phyloP scores from a whole-genome alignment of 2,113 vertebrate genomes.

The Odontesthes bonariensis region DNA sequence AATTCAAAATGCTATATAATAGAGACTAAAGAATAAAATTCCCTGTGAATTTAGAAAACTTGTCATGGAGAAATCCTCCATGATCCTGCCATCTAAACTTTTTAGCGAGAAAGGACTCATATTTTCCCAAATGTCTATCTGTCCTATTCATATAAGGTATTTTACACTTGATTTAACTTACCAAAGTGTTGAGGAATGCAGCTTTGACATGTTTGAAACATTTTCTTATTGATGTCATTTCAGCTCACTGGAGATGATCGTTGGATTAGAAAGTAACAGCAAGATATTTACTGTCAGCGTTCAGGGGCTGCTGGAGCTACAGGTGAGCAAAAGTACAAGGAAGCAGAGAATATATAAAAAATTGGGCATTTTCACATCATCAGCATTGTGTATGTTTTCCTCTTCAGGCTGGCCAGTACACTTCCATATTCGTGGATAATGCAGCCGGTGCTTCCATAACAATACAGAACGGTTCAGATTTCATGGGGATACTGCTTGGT shows the following conservation, averaged over 20 bases:
- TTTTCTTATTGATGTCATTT: conserved; percentile 19
- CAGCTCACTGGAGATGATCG: conserved; percentile 93
- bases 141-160: background rate
- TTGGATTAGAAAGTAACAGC: conserved; percentile 93
- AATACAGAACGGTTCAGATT: conserved; percentile 92
- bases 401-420: conserved; percentile 90
- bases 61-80: conserved; percentile 14
- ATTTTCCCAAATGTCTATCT: conserved; percentile 1
- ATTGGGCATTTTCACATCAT: background rate
- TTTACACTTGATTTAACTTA: conserved; percentile 9
- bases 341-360: background rate
- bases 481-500: conserved; percentile 92
- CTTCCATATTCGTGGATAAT: conserved; percentile 96
- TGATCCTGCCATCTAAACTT: background rate
- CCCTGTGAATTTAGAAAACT: conserved; percentile 3
- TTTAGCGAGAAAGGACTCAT: background rate
- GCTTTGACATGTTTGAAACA: background rate
- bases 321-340: conserved; percentile 83
- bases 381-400: background rate
- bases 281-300: conserved; percentile 91
- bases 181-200: background rate
- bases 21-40: conserved; percentile 5
- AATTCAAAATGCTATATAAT: background rate
- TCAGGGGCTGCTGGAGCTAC: conserved; percentile 92
- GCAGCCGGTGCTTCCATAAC: conserved; percentile 87